Evolutionary conservation across 2,888 invertebrate species (phyloP), one percentile per base, ranked within the genome.

Genomic region (Stomorhina lunata): DNA sequence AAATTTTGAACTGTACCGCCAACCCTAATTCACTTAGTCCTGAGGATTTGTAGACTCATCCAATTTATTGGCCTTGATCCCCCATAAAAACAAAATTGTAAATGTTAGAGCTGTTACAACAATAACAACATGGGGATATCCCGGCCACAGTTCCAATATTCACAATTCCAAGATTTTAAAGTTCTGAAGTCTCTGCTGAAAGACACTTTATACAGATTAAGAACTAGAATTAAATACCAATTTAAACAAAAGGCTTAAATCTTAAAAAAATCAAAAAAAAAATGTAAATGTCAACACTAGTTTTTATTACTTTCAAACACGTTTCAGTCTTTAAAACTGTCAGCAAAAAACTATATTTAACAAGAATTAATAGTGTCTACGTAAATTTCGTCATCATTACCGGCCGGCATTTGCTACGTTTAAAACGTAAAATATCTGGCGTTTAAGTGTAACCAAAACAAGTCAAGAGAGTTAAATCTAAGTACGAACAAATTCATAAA

Each of bases 311-410:
- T 48, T 66, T 48, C 22, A 22, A 66, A 25, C 48, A 66, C 48
- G 48, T 65, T 48, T 17, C 2, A 2, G 7, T 15, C 10, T 63
- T 63, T 63, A 25, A 29, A 20, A 9, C 4, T 10, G 29, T 17
- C 15, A 10, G 32, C 5, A 12, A 45, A 48, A 48, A 65, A 25
- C 2, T 20, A 34, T 50, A n/a, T n/a, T n/a, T n/a, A 2, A 50
- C 17, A 25, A 32, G 45, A 50, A 37, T 50, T 50, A 66, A 15
- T 50, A n/a, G 22, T 12, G 15, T 50, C 15, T 68, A 7, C 9
- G 25, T 43, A 37, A 22, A 4, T 61, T 40, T 53, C 7, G 50
- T 53, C 22, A 68, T 53, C 37, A 53, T 34, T 53, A 34, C 66
- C 66, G 66, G 66, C 50, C 66, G 66, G 66, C 25, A 15, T 40